Evolutionary conservation across 2,888 invertebrate genomes (phyloP), one percentile per base, ranked within the genome.

Genomic region (Pardosa pseudoannulata): DNA sequence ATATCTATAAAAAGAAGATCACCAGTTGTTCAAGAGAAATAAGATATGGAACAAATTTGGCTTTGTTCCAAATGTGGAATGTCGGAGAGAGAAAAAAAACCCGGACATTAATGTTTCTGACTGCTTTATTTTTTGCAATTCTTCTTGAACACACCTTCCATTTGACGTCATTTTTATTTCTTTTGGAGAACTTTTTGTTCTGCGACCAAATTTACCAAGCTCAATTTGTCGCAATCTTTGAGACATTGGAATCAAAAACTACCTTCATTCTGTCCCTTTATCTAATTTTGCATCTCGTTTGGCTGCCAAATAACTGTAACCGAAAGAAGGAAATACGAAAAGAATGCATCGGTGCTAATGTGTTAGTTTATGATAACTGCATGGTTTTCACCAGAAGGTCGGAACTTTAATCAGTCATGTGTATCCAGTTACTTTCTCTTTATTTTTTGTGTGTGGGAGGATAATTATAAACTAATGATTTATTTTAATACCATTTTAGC

Each of bases 41-140:
- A 46, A 46, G 46, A 46, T 46, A 46, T 46, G 46, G 46, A 46
- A 46, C 46, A 46, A 46, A 46, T 46, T 16, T 46, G 46, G 46
- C 46, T 16, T 13, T 46, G 16, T 46, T 46, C 46, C 46, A 46
- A 16, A 46, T 46, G 16, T 16, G 7, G 46, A 9, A 46, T 16
- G 13, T 7, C 36, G 16, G 16, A 46, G 16, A 7, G 16, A 7
- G 16, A 16, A 46, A 7, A 46, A 46, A 16, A 46, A 13, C 2
- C 16, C 9, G 46, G 16, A 46, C 46, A 13, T 46, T 46, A 46
- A 16, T 16, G 16, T 16, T 46, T 46, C 16, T 36, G 36, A 36
- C 6, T 36, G n/a, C 9, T 36, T 36, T 36, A 36, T 36, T 46
- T 46, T 46, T 46, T 46, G 16, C 9, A 46, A 16, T 46, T 46